Base-by-base conservation (phyloP, 2,888 invertebrate genomes). In the Cerastis rubricosa region DNA sequence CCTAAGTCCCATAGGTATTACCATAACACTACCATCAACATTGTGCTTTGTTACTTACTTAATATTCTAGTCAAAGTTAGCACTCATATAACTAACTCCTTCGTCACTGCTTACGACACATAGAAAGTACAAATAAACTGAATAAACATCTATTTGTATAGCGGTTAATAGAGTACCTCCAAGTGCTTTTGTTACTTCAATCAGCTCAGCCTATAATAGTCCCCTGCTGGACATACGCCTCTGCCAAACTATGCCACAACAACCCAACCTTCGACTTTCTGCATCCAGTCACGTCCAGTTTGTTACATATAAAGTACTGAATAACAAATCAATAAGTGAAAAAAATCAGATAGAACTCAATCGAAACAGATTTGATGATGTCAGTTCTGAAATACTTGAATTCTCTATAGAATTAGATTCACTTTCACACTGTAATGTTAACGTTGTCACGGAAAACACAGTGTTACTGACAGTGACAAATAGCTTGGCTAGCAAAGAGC, bases 361-460 rank as follows among this genome's bases (percentile, higher is more conserved):
- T 74, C 14, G 35, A 8, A 63, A 29, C 29, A 25, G 43, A 35
- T 43, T 65, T 35, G 17, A 51, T 43, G 49, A 57, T 59, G 69
- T 51, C 45, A 25, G 6, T 14, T 47, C 45, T 67, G 54, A 65
- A 69, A 91, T 90, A 90, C 88, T 76, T 82, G 78, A 90, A 89
- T 90, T 91, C 85, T 84, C 78, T 81, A 83, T 81, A 85, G 83
- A 90, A 93, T 94, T 93, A 85, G 92, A 90, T 90, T 81, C 93
- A 94, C 94, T 94, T 94, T 94, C 94, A 89, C 93, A 19, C 14
- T 7, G 9, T 45, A 61, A 68, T 70, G 49, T n/a, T 49, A 45
- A 47, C n/a, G 25, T 51, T 69, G 49, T 68, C 9, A 25, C 54
- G 71, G 85, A 80, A 80, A 80, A 78, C 14, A 54, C 19, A 54